Percentiles rank a stretch among this genome's conserved stretches.
These are phyloP conservation scores for Caenorhabditis wallacei DNA, from an alignment of 2,888 invertebrate genomes.

Conservation along the genomic window DNA sequence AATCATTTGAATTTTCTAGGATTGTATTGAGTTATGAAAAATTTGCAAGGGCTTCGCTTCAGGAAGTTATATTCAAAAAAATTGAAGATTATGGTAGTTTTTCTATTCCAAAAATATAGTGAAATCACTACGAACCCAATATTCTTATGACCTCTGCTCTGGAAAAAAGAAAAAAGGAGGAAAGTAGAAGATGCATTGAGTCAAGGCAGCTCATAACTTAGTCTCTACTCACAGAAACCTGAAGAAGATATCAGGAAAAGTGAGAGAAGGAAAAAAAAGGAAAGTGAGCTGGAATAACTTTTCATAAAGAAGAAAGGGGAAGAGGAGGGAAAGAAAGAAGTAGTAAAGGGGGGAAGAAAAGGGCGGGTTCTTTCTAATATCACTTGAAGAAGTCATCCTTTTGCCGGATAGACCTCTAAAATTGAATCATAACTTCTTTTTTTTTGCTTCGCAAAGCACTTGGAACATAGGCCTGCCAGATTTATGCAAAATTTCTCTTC, in stretches of 20 bases:
- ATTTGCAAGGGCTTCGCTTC: too few relatives aligned
- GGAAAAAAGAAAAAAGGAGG: not conserved
- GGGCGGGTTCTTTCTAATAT: constrained; percentile 48
- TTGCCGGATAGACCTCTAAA: constrained; percentile 37
- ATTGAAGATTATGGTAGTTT: too few relatives aligned
- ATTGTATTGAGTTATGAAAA: too few relatives aligned
- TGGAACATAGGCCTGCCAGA: constrained; percentile 42
- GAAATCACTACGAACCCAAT: too few relatives aligned
- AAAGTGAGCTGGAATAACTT: constrained; percentile 47
- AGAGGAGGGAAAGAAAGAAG: not conserved
- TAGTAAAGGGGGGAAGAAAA: constrained; percentile 24
- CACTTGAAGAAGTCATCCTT: constrained; percentile 54
- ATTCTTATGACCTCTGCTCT: constrained; percentile 10
- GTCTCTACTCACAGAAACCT: not conserved
- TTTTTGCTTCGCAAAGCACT: constrained; percentile 28
- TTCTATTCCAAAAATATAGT: too few relatives aligned
- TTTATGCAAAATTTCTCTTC: constrained; percentile 46
- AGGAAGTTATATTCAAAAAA: too few relatives aligned
- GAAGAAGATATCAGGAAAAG: too few relatives aligned
- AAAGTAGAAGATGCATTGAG: constrained; percentile 13
- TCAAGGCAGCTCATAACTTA: constrained; percentile 3
- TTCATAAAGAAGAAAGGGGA: constrained; percentile 1
- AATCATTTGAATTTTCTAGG: too few relatives aligned
- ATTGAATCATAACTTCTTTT: constrained; percentile 58
- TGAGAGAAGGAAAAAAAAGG: not conserved